These are phyloP conservation scores for Anarhynchus alexandrinus DNA, from an alignment of 2,113 vertebrate species.

Conservation along the genomic window DNA sequence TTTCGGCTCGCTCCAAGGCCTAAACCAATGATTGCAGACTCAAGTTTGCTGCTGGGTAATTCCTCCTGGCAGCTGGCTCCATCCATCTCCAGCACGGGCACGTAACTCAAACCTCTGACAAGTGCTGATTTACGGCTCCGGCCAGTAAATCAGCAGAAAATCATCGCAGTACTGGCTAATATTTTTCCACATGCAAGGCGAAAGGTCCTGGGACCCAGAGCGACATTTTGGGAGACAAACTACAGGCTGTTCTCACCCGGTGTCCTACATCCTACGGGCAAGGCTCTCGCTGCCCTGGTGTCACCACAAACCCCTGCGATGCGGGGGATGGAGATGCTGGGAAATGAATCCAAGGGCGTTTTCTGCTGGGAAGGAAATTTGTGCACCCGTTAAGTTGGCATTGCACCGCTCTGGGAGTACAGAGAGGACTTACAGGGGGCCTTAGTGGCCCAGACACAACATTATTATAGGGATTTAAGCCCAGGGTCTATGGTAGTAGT, in stretches of 20 bases:
- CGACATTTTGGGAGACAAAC: background rate
- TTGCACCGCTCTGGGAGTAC: fast-evolving
- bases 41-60: background rate
- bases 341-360: fast-evolving
- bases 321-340: background rate
- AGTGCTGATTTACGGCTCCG: background rate
- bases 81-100: background rate
- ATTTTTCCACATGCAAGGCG: background rate
- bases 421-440: background rate
- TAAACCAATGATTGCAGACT: background rate
- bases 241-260: fast-evolving
- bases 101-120: background rate
- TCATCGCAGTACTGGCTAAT: background rate
- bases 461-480: background rate
- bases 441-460: background rate
- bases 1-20: background rate
- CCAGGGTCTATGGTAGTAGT: fast-evolving
- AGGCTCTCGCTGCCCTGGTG: background rate
- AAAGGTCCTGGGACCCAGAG: background rate
- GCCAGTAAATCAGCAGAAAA: slow-evolving; percentile 29
- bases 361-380: background rate
- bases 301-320: fast-evolving
- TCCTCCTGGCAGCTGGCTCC: slow-evolving; percentile 27
- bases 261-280: background rate
- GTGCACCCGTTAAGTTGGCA: fast-evolving